Evolutionary conservation across 1,140 invertebrate species (phyloP), one percentile per base, ranked within the genome.

Genomic region (Eubasilissa regina): DNA sequence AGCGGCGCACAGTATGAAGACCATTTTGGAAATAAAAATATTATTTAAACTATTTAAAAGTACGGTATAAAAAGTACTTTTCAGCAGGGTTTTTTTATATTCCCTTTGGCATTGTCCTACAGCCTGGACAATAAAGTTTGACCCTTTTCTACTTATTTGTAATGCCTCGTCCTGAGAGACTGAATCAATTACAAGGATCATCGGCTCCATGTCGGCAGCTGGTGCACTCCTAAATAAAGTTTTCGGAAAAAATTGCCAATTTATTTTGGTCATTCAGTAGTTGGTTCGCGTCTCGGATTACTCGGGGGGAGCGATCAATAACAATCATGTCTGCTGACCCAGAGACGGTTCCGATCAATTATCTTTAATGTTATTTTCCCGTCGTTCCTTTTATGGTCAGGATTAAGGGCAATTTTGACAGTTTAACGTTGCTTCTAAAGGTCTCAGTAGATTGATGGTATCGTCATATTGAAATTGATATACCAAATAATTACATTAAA

Each of bases 161-260:
- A 64, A 35, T 64, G 35, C 60, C 15, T 13, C 12, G 58, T 64
- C 60, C 13, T 43, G 12, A 10, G 11, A 21, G 55, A 58, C 60
- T 35, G 60, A 64, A 64, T 64, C 60, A 64, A 64, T 64, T 64
- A 64, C 60, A 64, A 43, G 60, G 60, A 64, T 64, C 60, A 64
- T 64, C 60, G 60, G 35, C 35, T 64, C 60, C 35, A 58, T 43
- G 12, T 25, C 19, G 35, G n/a, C 60, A 64, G 60, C 60, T 64
- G 60, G 60, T 21, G 25, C 60, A 25, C 35, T 35, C 19, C 60
- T 35, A 44, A 64, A 64, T 21, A 35, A 64, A 64, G 60, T n/a
- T 64, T 64, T 64, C 21, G 48, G 8, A 64, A 35, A 15, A 64
- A 43, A 64, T 3, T 25, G 35, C 60, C 25, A 12, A n/a, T n/a